Base-by-base conservation (phyloP, 2,888 invertebrate species). In the Malthinus flaveolus region DNA sequence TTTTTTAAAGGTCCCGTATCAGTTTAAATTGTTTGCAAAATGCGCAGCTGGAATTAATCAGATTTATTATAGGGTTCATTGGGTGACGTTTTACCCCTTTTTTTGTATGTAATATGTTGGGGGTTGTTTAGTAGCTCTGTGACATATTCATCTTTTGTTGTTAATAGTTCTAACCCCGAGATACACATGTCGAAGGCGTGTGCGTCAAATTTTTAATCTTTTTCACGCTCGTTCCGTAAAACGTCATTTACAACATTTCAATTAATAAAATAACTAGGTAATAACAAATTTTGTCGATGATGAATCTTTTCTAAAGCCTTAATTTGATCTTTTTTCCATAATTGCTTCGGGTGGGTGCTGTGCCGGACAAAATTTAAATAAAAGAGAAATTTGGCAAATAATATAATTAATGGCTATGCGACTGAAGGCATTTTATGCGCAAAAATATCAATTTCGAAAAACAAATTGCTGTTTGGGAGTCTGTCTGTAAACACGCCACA, bases 41-140 rank as follows among this genome's bases (percentile, higher is more conserved):
- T 73, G 77, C 76, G 70, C 77, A 75, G 75, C 77, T 75, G 75
- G 75, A 73, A 75, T 76, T 77, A 77, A 78, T 76, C 77, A 75
- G 77, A 76, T 78, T 76, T 75, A 73, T 75, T 72, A 70, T 70
- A 70, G 71, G 68, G 69, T 68, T 71, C 68, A 68, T 68, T 71
- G 62, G 23, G 54, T 55, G 51, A 62, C 55, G 60, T 55, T 71
- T 69, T 65, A 65, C 61, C 63, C 64, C 48, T 66, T 70, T 23
- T 23, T 23, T 23, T 23, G 23, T 23, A 23, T 66, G 65, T 65
- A 66, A 67, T 62, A 67, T 67, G 65, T 71, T 71, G 71, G 67
- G 68, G 69, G 69, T 65, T 68, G 67, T 66, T 66, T 62, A 60
- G 68, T 66, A 69, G 67, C 66, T 59, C 66, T 66, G 62, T 66